Base-by-base conservation (phyloP, 2,797 vertebrate species). In the Tarsius wallacei region DNA sequence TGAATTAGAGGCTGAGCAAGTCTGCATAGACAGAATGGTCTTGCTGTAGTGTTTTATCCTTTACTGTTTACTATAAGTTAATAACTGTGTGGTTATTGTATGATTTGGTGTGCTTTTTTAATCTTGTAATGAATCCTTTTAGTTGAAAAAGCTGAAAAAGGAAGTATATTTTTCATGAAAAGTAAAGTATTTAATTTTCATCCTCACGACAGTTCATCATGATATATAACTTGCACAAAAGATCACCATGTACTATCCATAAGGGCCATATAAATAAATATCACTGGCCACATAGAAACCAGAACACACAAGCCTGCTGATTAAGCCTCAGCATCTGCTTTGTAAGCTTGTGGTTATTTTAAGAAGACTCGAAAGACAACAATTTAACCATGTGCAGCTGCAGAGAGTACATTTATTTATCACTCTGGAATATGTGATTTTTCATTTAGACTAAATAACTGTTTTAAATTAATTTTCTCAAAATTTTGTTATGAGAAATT, bases 401-500 rank as follows among this genome's bases (percentile, higher is more conserved):
- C 31, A 81, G 66, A 71, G 0, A 31, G 19, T 87, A 28, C 21
- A 73, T 81, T 80, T 87, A 63, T 26, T 16, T 63, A 63, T 63
- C n/a, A 42, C 63, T 87, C 76, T 7, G 42, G 47, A 26, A 55
- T 87, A 53, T 71, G 21, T 63, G 66, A 14, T 42, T 71, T 78
- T 93, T 86, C 63, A 61, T 70, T 78, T 78, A 70, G 36, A 61
- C 36, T 33, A 87, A 57, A 24, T 53, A 31, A 85, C 12, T 78
- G 14, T 78, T 71, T 11, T 87, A 42, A 93, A 73, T 71, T 71
- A 77, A 66, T 33, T 49, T 71, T 53, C 33, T 47, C 28, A 36
- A 11, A 63, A 80, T 51, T 91, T 87, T 61, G 70, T 70, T 87
- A 17, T 63, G 84, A 87, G 63, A 63, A 81, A 11, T 86, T 93